These are phyloP conservation scores for Atopsyche davidsoni DNA, from an alignment of 1,140 invertebrate genomes.

Conservation along the genomic window DNA sequence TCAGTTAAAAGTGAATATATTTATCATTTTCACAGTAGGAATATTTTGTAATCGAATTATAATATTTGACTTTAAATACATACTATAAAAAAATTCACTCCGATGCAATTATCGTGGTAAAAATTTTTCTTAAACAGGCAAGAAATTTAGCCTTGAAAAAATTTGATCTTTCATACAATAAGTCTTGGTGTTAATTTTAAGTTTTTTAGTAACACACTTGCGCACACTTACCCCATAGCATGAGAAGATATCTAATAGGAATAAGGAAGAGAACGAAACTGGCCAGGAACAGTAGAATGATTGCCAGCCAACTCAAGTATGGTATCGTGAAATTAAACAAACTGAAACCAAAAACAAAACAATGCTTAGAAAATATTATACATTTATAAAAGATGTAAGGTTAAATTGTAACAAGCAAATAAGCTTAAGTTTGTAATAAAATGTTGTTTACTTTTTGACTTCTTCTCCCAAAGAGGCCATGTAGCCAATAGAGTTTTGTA, in stretches of 20 bases:
- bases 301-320: conserved; percentile 89
- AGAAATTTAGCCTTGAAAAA: too few species aligned
- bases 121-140: too few species aligned
- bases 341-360: conserved; percentile 50
- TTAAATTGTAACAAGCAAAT: neutral
- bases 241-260: conserved; percentile 84
- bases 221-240: conserved; percentile 89
- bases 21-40: too few species aligned
- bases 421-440: neutral
- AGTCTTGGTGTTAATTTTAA: too few species aligned
- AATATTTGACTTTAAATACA: too few species aligned
- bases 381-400: neutral
- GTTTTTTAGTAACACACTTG: too few species aligned
- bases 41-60: too few species aligned
- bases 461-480: conserved; percentile 87
- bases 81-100: too few species aligned
- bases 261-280: conserved; percentile 82
- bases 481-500: conserved; percentile 90
- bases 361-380: neutral
- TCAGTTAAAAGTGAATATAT: too few species aligned
- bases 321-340: conserved; percentile 97
- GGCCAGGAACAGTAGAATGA: conserved; percentile 65
- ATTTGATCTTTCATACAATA: too few species aligned
- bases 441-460: conserved; percentile 78
- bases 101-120: too few species aligned